These are phyloP conservation scores for Aeoliscus strigatus DNA, from an alignment of 2,797 vertebrate species.

Conservation along the genomic window DNA sequence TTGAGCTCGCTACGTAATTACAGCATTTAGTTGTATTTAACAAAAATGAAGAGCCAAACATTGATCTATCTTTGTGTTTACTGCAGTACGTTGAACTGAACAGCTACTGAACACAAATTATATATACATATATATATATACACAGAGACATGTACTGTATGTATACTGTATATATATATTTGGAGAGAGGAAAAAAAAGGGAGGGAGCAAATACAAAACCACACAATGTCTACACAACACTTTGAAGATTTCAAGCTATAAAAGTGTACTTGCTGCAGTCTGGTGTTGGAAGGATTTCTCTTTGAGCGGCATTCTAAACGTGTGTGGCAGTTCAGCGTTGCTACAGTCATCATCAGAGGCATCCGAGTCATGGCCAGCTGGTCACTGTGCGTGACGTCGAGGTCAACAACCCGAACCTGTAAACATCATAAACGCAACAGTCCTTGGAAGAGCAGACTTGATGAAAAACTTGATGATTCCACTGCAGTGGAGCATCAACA, in stretches of 20 bases:
- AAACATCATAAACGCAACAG: slow-evolving; percentile 30
- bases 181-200: no score
- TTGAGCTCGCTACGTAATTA: slow-evolving; percentile 96
- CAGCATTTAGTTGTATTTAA: slow-evolving; percentile 94
- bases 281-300: slow-evolving; percentile 32
- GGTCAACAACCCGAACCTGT: slow-evolving; percentile 89
- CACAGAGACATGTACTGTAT: no score
- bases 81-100: slow-evolving; percentile 42
- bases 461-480: slow-evolving; percentile 19
- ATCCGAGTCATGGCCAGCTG: slow-evolving; percentile 89
- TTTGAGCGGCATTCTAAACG: slow-evolving; percentile 55
- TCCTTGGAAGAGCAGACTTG: slow-evolving; percentile 25
- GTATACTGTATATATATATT: no score
- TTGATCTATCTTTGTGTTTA: slow-evolving; percentile 69
- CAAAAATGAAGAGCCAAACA: slow-evolving; percentile 72
- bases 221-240: no score
- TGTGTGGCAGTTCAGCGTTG: slow-evolving; percentile 72
- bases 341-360: slow-evolving; percentile 80
- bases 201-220: no score
- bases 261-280: slow-evolving; percentile 36
- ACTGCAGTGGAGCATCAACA: slow-evolving; percentile 29
- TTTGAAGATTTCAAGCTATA: slow-evolving; percentile 15
- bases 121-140: background rate
- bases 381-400: slow-evolving; percentile 85
- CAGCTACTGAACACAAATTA: no score